Conservation (phyloP, 1,140 invertebrate genomes). For the Lepidurus couesii region DNA sequence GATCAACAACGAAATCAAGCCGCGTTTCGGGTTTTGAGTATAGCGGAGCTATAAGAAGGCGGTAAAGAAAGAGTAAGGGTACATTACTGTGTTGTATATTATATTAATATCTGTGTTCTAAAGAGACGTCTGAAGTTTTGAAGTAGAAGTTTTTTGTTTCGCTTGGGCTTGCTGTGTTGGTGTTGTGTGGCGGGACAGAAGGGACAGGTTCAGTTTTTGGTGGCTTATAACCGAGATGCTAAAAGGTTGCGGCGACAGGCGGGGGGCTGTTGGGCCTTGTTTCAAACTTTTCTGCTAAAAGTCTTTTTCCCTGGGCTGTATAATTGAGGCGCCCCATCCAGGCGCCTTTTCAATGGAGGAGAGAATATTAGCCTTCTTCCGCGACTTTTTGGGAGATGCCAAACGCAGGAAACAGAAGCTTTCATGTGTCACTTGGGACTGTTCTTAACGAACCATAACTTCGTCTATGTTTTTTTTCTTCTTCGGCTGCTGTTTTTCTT, state of each 20-base stretch:
- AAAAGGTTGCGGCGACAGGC: constrained; percentile 20
- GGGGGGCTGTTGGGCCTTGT: not conserved
- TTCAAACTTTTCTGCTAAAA: not conserved
- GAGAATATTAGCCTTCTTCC: not conserved
- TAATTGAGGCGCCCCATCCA: constrained; percentile 13
- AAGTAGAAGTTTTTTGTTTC: too few relatives aligned
- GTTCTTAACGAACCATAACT: not conserved
- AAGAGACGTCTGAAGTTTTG: too few relatives aligned
- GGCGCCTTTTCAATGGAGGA: constrained; percentile 4
- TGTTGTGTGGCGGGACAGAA: not conserved
- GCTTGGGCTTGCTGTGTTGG: not conserved
- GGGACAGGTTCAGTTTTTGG: not conserved
- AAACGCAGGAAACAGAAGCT: constrained; percentile 14
- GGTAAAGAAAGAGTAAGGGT: too few relatives aligned
- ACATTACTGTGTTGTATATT: too few relatives aligned
- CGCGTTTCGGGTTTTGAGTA: too few relatives aligned
- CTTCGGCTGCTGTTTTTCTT: not conserved
- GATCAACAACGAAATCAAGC: too few relatives aligned
- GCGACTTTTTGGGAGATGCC: not conserved
- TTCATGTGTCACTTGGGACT: constrained; percentile 4
- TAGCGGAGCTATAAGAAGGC: too few relatives aligned
- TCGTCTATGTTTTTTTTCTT: not conserved
- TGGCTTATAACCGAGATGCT: constrained; percentile 5
- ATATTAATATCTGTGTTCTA: too few relatives aligned
- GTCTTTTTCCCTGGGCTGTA: not conserved